phyloP scores from a whole-genome alignment of 1,140 invertebrate species.

The Drosophila leontia region DNA sequence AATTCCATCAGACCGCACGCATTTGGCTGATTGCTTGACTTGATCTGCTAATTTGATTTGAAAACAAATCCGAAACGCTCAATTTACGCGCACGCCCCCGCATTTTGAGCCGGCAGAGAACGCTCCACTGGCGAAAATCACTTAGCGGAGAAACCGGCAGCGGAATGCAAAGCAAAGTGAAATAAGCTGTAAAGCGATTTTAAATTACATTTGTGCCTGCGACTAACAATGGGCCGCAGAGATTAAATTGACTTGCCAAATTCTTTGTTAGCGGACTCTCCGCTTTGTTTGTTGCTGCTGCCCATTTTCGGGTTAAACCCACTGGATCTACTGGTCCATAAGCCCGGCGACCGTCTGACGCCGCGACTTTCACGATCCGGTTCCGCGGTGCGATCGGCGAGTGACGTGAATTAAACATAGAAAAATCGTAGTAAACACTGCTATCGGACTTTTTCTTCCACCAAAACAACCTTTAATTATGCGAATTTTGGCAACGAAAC shows the following conservation, averaged over 20 bases:
- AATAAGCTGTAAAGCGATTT: slow-evolving; percentile 68
- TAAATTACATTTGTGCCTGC: slow-evolving; percentile 55
- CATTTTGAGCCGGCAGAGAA: slow-evolving; percentile 16
- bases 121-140: slow-evolving; percentile 67
- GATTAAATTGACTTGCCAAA: slow-evolving; percentile 61
- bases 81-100: slow-evolving; percentile 43
- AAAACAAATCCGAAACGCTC: slow-evolving; percentile 36
- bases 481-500: slow-evolving; percentile 57
- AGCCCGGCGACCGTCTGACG: slow-evolving; percentile 63
- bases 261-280: slow-evolving; percentile 49
- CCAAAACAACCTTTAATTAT: slow-evolving; percentile 57
- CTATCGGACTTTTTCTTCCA: slow-evolving; percentile 17
- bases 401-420: slow-evolving; percentile 70
- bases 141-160: slow-evolving; percentile 51
- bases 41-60: slow-evolving; percentile 53
- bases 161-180: slow-evolving; percentile 42
- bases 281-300: slow-evolving; percentile 17
- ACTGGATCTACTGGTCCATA: slow-evolving; percentile 57
- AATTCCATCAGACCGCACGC: not conserved
- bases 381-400: slow-evolving; percentile 36
- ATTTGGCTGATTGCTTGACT: slow-evolving; percentile 26
- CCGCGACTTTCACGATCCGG: slow-evolving; percentile 77
- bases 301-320: slow-evolving; percentile 67
- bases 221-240: slow-evolving; percentile 45
- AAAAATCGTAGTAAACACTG: slow-evolving; percentile 47